These are phyloP conservation scores for Mayetiola destructor DNA, from an alignment of 2,888 invertebrate genomes.

Conservation along the genomic window DNA sequence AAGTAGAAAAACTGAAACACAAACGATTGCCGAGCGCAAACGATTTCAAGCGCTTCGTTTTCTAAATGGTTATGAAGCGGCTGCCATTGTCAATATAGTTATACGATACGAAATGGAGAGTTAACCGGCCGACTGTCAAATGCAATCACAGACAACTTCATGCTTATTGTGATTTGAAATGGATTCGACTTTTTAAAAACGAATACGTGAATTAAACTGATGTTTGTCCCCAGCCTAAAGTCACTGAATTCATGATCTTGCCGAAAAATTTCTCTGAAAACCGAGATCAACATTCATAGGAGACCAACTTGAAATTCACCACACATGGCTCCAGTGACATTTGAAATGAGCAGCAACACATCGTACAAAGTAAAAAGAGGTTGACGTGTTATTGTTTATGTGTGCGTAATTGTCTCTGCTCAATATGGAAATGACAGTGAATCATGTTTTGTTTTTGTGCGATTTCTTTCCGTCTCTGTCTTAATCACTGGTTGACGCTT, in stretches of 20 bases:
- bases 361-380: too few relatives aligned
- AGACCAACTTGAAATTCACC: too few relatives aligned
- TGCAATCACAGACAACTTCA: background rate
- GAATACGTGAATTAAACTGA: too few relatives aligned
- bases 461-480: background rate
- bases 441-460: conserved; percentile 4
- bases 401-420: background rate
- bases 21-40: background rate
- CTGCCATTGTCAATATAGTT: background rate
- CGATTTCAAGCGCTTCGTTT: conserved; percentile 13
- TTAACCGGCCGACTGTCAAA: background rate
- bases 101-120: background rate
- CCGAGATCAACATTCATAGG: too few relatives aligned
- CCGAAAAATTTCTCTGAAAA: too few relatives aligned
- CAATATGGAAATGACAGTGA: conserved; percentile 10
- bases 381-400: too few relatives aligned
- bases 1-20: background rate
- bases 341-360: too few relatives aligned
- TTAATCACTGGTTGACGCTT: too few relatives aligned
- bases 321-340: too few relatives aligned
- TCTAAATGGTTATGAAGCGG: background rate
- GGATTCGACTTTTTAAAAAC: background rate
- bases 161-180: background rate
- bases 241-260: too few relatives aligned
- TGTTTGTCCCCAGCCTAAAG: too few relatives aligned